Evolutionary conservation across 2,113 vertebrate genomes (phyloP).

Genomic region (Phrynosoma blainvillii): DNA sequence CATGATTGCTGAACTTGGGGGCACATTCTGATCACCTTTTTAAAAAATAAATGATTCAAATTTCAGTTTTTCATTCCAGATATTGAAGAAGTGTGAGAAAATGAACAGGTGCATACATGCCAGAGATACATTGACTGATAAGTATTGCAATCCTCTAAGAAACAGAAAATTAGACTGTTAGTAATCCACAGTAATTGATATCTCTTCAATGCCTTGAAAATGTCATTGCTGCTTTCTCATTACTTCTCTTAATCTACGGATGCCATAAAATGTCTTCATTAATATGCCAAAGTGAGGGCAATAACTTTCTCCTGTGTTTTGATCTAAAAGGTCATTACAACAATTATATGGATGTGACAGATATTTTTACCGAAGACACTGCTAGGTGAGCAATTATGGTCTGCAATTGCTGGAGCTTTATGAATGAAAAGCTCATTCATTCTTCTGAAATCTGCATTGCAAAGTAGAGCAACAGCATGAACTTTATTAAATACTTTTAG

Average conservation of each 20-base stretch:
- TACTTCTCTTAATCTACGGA: background rate
- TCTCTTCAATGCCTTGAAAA: background rate
- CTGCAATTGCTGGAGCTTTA: background rate
- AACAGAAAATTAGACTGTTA: background rate
- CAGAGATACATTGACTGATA: background rate
- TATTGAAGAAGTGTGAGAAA: background rate
- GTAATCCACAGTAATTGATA: conserved; percentile 17
- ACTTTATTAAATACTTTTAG: background rate
- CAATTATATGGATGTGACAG: conserved; percentile 26
- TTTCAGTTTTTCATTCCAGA: background rate
- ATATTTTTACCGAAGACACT: conserved; percentile 20
- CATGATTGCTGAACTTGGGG: background rate
- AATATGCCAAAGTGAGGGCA: conserved; percentile 3
- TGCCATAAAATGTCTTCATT: background rate
- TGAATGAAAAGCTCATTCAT: conserved; percentile 28
- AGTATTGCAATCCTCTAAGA: background rate
- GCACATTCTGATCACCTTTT: background rate
- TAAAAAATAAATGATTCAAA: background rate
- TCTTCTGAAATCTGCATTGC: background rate
- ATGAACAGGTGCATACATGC: background rate
- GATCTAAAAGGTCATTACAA: conserved; percentile 6
- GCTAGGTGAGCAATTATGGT: conserved; percentile 26
- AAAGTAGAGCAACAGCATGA: background rate
- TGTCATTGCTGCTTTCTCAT: background rate
- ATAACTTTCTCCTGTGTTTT: background rate